These are phyloP conservation scores for Parnassius mnemosyne DNA, from an alignment of 2,888 invertebrate species.

Conservation along the genomic window DNA sequence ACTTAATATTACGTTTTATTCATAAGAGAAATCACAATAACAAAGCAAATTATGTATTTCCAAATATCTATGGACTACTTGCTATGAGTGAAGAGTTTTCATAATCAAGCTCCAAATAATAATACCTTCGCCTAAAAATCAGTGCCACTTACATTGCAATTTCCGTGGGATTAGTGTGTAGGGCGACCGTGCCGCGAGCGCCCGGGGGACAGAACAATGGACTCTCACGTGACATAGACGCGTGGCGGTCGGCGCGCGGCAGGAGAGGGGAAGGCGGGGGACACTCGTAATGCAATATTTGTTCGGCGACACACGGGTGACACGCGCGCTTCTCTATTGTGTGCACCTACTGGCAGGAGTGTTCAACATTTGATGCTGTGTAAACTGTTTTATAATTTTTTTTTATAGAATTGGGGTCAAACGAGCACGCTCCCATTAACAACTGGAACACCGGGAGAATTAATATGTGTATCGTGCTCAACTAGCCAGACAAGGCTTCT, in stretches of 20 bases:
- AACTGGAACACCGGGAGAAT: too few relatives aligned
- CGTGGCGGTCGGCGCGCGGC: constrained; percentile 38
- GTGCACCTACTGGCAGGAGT: constrained; percentile 63
- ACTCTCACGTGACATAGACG: constrained; percentile 47
- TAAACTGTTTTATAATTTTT: not conserved
- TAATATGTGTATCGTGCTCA: too few relatives aligned
- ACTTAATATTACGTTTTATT: too few relatives aligned
- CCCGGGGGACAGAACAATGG: constrained; percentile 54
- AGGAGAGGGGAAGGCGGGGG: constrained; percentile 30
- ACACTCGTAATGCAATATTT: constrained; percentile 71
- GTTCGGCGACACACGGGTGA: constrained; percentile 75
- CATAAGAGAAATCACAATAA: too few relatives aligned
- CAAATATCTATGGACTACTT: too few relatives aligned
- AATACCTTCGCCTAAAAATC: constrained; percentile 44
- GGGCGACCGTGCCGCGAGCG: constrained; percentile 63
- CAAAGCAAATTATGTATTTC: too few relatives aligned
- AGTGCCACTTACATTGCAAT: constrained; percentile 55
- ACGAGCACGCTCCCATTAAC: too few relatives aligned
- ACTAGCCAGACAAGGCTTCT: too few relatives aligned
- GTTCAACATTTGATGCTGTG: constrained; percentile 39
- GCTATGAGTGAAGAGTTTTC: too few relatives aligned
- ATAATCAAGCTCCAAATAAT: constrained; percentile 11
- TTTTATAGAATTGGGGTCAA: too few relatives aligned
- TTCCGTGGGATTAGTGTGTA: constrained; percentile 61
- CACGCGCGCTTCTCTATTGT: constrained; percentile 64